Conservation (phyloP, 2,113 vertebrate species). For the Ctenomys sociabilis region DNA sequence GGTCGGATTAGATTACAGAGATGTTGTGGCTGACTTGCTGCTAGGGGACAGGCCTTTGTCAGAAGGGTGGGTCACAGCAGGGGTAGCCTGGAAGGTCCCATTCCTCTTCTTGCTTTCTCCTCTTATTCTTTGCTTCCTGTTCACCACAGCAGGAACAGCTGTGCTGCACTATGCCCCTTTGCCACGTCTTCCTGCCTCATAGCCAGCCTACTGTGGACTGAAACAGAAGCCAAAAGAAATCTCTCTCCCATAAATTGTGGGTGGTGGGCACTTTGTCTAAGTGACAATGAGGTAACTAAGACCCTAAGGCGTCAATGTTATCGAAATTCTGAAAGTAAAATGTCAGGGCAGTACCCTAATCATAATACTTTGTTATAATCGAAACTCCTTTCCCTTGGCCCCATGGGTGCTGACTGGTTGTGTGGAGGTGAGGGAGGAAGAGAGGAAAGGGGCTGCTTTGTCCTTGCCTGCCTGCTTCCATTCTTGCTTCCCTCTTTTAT, state of each 20-base stretch:
- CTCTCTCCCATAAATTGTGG: background rate
- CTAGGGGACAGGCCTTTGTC: background rate
- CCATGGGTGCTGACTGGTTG: background rate
- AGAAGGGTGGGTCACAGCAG: background rate
- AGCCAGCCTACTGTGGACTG: background rate
- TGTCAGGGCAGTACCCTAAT: background rate
- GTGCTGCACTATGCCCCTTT: background rate
- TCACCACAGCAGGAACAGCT: background rate
- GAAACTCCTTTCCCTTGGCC: background rate
- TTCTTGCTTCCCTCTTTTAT: background rate
- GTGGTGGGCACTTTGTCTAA: background rate
- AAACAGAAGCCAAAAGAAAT: background rate
- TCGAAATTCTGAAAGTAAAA: background rate
- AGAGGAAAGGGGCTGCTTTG: rapidly evolving
- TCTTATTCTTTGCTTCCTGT: background rate
- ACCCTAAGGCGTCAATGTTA: background rate
- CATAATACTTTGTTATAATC: background rate
- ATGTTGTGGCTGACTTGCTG: background rate
- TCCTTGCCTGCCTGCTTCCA: background rate
- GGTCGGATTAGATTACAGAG: background rate
- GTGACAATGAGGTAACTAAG: background rate
- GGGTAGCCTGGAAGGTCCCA: background rate
- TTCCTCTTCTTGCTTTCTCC: background rate
- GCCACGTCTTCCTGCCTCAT: background rate
- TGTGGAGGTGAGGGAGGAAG: background rate